Evolutionary conservation across 2,797 vertebrate genomes (phyloP), one percentile per base, ranked within the genome.

Genomic region (Champsocephalus gunnari): DNA sequence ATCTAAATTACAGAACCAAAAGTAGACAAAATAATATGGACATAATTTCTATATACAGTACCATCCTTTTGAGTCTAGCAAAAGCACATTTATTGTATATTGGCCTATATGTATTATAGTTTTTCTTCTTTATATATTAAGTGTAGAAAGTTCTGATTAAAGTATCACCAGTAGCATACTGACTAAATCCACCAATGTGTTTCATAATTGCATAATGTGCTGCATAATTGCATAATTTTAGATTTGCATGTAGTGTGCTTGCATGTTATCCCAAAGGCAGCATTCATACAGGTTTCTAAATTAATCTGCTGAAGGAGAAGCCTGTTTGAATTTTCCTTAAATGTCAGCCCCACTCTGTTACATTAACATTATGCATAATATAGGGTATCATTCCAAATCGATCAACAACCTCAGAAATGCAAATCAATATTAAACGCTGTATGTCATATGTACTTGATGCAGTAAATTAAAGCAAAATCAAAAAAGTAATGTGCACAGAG

Each of bases 221-320:
- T 28, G 28, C 28, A 5, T 28, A 5, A 38, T 3, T 1, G 10
- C 10, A 21, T 51, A 8, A 56, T 62, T 19, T 80, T 51, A 19
- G 57, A 71, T 79, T 82, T 83, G 69, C 59, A 72, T 78, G 16
- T 38, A 21, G 1, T 12, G 5, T 53, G 12, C 54, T 72, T 75
- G 75, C 32, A 65, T 87, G 80, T 32, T 61, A 64, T 78, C 41
- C 51, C 8, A 79, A 72, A 86, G n/a, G 48, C 71, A 68, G 64
- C 81, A 85, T 83, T 84, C 77, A 62, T 60, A 71, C 41, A 55
- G 61, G 73, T 55, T 41, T 82, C 63, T 58, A 57, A 53, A 62
- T 71, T 56, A 71, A 48, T 79, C 62, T 71, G 63, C 55, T 19
- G 3, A 53, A 62, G 9, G 47, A 79, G 50, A 12, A 0, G 28